Percentiles rank a stretch among this genome's conserved stretches.
phyloP scores from a whole-genome alignment of 1,140 invertebrate genomes.

The Lepidurus arcticus region DNA sequence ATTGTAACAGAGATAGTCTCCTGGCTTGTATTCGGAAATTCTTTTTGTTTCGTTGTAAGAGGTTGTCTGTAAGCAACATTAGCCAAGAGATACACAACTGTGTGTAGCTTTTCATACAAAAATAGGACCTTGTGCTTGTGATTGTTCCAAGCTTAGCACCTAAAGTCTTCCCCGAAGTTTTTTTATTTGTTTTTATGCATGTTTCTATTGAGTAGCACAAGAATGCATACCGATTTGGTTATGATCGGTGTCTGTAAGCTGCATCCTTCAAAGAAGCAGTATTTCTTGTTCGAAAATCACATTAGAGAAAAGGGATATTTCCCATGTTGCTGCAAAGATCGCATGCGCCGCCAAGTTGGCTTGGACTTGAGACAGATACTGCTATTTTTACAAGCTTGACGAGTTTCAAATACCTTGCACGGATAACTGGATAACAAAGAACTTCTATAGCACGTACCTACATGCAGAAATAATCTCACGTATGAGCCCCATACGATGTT shows the following conservation, averaged over 20 bases:
- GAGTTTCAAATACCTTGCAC: background rate
- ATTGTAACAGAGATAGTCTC: background rate
- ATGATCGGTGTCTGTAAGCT: background rate
- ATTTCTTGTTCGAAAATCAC: background rate
- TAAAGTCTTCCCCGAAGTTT: background rate
- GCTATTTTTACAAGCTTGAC: constrained; percentile 12
- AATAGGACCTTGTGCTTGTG: constrained; percentile 18
- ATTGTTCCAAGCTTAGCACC: constrained; percentile 1
- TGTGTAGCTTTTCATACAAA: background rate
- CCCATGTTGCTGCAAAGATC: background rate
- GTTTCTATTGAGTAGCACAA: no score
- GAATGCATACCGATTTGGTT: no score
- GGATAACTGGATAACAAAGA: background rate
- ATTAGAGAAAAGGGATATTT: background rate
- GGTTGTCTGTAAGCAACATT: constrained; percentile 9
- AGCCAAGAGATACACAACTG: constrained; percentile 21
- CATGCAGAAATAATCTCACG: background rate
- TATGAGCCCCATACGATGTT: background rate
- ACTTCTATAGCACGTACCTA: background rate
- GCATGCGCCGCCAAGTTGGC: background rate
- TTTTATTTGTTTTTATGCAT: background rate
- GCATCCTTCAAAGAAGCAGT: background rate
- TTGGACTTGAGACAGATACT: background rate
- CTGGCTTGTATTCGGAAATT: background rate
- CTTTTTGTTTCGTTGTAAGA: background rate